Evolutionary conservation across 1,140 invertebrate genomes (phyloP), one percentile per base, ranked within the genome.

Genomic region (Planococcus citri): DNA sequence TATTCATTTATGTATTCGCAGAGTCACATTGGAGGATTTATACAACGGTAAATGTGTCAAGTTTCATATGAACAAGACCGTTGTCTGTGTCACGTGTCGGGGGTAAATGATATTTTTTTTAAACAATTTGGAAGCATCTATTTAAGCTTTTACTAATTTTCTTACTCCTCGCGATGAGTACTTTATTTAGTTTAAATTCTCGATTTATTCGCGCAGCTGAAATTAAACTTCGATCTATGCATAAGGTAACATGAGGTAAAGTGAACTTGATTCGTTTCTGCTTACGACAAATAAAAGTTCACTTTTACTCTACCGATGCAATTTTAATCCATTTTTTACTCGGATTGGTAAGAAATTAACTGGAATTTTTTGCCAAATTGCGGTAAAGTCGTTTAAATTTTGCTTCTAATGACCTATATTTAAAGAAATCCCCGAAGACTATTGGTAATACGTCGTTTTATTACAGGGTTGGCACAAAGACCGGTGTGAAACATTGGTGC

Each of bases 21-120:
- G 87, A 77, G 91, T 97, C 1, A 83, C 90, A 2, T 80, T 97
- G 70, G 92, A 96, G 79, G 92, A 96, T 76, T 80, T 97, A 74
- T 97, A 96, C 76, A 90, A 92, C 80, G 95, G 94, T 1, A 87
- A 88, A 78, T 87, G 87, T 9, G 83, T 90, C 22, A 91, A 90
- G 76, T 79, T 96, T 69, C 88, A 93, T 73, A 80, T 96, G 60
- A 88, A 87, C 76, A 92, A 93, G 78, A 91, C 91, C 81, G 86
- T 94, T 0, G 87, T 93, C 71, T 97, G 95, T 80, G 78, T 78
- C 17, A 83, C 84, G 75, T 97, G 95, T 80, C 83, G 87, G 72
- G 95, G 94, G 76, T 83, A 78, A 72, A 74, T 74, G 25, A 25
- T 20, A 37, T 33, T 69, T 57, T 72, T 73, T 70, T 71, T 80